Evolutionary conservation across 2,797 vertebrate genomes (phyloP), one percentile per base, ranked within the genome.

Genomic region (Cossypha caffra): DNA sequence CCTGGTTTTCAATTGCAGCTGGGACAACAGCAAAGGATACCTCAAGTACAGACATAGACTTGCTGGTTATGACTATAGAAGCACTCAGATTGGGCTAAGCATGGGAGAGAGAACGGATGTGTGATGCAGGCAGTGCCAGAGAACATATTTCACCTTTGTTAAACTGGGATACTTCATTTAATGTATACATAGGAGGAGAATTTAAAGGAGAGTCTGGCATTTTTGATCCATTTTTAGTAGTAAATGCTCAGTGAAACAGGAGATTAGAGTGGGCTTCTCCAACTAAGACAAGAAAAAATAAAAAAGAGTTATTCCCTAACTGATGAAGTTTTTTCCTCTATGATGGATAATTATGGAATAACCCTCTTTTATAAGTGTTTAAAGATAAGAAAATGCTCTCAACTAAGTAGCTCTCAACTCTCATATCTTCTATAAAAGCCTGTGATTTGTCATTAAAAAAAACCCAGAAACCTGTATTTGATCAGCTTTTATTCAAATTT

Each of bases 281-380:
- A 81, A 63, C 50, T 87, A 91, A 85, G 21, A 87, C 20, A 91
- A 77, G 61, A 77, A 68, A 35, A 37, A 11, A 42, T 42, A 54
- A 79, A 80, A 81, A 42, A 72, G 6, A 21, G 69, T 76, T 85
- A 85, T 89, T 92, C 61, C 18, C 16, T 87, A 74, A 89, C 13
- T 93, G 71, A 91, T 85, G 28, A 95, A 93, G 29, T 86, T 93
- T 92, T 94, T 88, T 81, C 86, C 75, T 67, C 54, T 0, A 5
- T 77, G 94, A 89, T 74, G 64, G 64, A 82, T 92, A 95, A 94
- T 89, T 86, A 87, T 68, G 64, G 74, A 96, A 96, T 80, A 85
- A 94, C 74, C 18, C 47, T 90, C 40, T 85, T 88, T 79, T 66
- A 23, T 80, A 92, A 91, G 61, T 77, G 37, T 93, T 96, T 92